Conservation (phyloP, 2,113 vertebrate genomes). For the Dipodomys stephensi region DNA sequence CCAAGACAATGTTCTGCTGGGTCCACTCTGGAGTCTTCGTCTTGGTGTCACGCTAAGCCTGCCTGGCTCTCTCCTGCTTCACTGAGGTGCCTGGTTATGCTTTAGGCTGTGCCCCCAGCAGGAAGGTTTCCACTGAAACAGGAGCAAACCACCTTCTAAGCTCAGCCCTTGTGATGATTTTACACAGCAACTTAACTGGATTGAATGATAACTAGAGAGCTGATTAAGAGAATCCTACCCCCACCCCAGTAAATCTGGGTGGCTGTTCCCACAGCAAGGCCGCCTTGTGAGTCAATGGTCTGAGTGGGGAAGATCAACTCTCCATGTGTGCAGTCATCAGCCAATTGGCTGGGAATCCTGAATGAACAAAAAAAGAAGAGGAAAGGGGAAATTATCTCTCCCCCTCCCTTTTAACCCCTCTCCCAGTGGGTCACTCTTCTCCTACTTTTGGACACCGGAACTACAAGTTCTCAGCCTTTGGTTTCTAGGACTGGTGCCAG, state of each 20-base stretch:
- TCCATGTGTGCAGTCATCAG: neutral
- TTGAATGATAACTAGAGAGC: neutral
- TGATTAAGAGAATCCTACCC: no score
- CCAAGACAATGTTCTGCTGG: neutral
- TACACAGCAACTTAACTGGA: neutral
- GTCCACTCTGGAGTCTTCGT: neutral
- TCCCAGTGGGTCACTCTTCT: neutral
- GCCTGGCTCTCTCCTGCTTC: neutral
- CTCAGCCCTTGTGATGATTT: neutral
- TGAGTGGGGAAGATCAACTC: neutral
- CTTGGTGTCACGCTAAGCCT: neutral
- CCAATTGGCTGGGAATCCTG: no score
- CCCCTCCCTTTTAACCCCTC: neutral
- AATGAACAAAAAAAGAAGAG: no score
- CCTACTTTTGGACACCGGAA: neutral
- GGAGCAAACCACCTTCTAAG: neutral
- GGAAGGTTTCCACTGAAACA: neutral
- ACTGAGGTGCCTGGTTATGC: neutral
- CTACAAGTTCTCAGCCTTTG: neutral
- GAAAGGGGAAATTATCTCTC: no score
- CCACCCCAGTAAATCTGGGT: neutral
- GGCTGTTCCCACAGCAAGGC: neutral
- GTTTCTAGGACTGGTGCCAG: no score
- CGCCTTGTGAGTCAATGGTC: no score
- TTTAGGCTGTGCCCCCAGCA: neutral